Evolutionary conservation across 2,113 vertebrate species (phyloP), one percentile per base, ranked within the genome.

Genomic region (Saccopteryx bilineata): DNA sequence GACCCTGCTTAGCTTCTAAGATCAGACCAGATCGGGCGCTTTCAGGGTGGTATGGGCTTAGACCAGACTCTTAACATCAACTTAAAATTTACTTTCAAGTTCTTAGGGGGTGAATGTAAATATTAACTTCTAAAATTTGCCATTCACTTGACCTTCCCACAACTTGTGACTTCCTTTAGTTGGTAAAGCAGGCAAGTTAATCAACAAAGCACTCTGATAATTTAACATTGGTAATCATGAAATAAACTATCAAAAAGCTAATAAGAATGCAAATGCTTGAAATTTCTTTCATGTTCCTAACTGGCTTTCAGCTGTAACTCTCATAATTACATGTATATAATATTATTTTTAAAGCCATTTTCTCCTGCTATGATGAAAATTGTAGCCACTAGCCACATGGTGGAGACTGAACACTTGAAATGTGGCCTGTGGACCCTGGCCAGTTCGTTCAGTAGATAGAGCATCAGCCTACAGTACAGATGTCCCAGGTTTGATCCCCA

Each of bases 281-380:
- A 93, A 63, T 60, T 95, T 94, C 69, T 54, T 84, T 82, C 68
- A 74, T 94, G 26, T n/a, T 96, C 96, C 69, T 82, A 39, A 93
- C 46, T n/a, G 21, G 13, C 63, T 94, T 87, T 63, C 89, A 90
- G 82, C 93, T 85, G 7, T 50, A 10, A 83, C 74, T 86, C 74
- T 86, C 28, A 19, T 0, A 0, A 94, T 18, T 78, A 66, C 17
- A n/a, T 24, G 23, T 24, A 1, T n/a, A 71, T 1, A 86, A n/a
- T n/a, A 74, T 68, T 79, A 80, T 83, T 90, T 93, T 87, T 96
- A 87, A 89, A 97, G 71, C 48, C 56, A 86, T 76, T 82, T 89
- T 88, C 68, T 82, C 68, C 68, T 28, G 11, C 33, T 39, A 63
- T 60, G 28, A 74, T 52, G 72, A 75, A 87, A 96, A 95, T 39